Percentiles rank a stretch among this genome's conserved stretches.
Evolutionary conservation across 2,888 invertebrate species (phyloP).

Genomic region (Itoplectis maculator): DNA sequence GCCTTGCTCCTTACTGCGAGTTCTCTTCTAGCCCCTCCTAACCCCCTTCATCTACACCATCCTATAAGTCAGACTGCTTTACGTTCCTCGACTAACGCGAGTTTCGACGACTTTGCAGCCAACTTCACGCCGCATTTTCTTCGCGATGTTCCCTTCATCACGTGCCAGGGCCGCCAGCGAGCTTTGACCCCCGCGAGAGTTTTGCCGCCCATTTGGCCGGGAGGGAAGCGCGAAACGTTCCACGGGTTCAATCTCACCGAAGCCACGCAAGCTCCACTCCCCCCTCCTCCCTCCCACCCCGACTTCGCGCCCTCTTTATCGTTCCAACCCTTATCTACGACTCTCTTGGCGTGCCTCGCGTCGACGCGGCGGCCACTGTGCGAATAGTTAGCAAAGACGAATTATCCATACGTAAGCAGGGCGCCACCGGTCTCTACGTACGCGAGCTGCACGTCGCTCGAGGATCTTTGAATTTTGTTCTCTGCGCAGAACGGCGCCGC

Average conservation of each 20-base stretch:
- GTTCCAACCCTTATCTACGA: slow-evolving; percentile 42
- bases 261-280: slow-evolving; percentile 38
- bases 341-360: slow-evolving; percentile 23
- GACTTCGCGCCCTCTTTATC: slow-evolving; percentile 51
- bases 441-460: slow-evolving; percentile 14
- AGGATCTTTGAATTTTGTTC: slow-evolving; percentile 22
- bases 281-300: too few relatives aligned
- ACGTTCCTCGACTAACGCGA: slow-evolving; percentile 69
- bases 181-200: slow-evolving; percentile 31
- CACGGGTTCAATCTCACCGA: slow-evolving; percentile 48
- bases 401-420: slow-evolving; percentile 42
- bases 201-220: slow-evolving; percentile 46
- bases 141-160: slow-evolving; percentile 64
- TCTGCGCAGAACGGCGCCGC: slow-evolving; percentile 1
- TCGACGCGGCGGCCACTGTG: neutral
- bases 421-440: slow-evolving; percentile 11
- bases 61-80: slow-evolving; percentile 64
- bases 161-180: slow-evolving; percentile 49
- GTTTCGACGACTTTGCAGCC: slow-evolving; percentile 69
- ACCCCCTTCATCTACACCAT: slow-evolving; percentile 24
- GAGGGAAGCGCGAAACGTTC: slow-evolving; percentile 44
- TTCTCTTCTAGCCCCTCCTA: slow-evolving; percentile 6
- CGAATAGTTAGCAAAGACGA: slow-evolving; percentile 50
- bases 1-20: slow-evolving; percentile 15
- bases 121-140: slow-evolving; percentile 67